Evolutionary conservation across 1,140 invertebrate species (phyloP), one percentile per base, ranked within the genome.

Genomic region (Aphelenchoides fujianensis): DNA sequence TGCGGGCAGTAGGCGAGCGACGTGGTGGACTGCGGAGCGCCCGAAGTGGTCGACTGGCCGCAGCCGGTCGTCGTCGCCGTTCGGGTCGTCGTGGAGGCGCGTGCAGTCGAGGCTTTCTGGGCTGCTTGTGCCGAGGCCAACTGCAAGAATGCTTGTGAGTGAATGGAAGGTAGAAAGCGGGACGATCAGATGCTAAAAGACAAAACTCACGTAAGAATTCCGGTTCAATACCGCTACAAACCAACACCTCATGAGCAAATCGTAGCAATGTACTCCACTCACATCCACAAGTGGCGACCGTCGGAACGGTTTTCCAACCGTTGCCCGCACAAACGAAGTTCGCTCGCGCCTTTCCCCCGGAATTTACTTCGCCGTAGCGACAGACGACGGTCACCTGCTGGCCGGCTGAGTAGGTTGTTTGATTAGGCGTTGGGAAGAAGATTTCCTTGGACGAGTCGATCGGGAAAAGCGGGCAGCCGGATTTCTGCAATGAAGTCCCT

Each of bases 391-490:
- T 34, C 23, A 66, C 12, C 3, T 12, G 16, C 32, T 66, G 32
- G 30, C 63, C 63, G 53, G 12, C 16, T 1, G 9, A n/a, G 32
- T 66, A 66, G 63, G 53, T 12, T 12, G 16, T 66, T 12, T 35
- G 5, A 5, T 5, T 66, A 23, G 63, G 32, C 9, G 63, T 66
- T 3, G 63, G 63, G 7, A 66, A 66, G 63, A 66, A 59, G 55
- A 59, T 19, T 23, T 59, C 55, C 34, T 59, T 59, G 5, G 28
- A 5, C 19, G 55, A 7, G 23, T 59, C 55, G 19, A 59, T 5
- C 7, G 55, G 5, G 34, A 59, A 59, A 5, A 59, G 55, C 23
- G 12, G 5, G 34, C 55, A 59, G 19, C 5, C 19, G 5, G 55
- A 27, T 7, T 5, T 59, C 34, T 5, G 5, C 23, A 7, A 23